Conservation (phyloP, 2,888 invertebrate species). For the Hylaea fasciaria region DNA sequence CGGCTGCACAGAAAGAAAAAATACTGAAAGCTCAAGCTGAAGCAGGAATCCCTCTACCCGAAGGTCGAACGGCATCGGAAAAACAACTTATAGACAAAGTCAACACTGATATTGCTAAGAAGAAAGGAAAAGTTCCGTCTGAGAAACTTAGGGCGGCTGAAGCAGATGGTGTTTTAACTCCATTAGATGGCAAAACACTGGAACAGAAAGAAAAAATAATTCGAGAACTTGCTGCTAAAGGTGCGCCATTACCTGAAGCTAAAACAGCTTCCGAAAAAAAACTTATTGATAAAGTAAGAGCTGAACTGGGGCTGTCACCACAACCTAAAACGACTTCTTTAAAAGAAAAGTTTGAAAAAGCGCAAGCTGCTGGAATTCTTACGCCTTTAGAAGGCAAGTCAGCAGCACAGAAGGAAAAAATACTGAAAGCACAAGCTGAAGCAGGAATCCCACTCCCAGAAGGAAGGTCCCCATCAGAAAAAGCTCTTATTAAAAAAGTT, state of each 20-base stretch:
- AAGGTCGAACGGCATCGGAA: constrained; percentile 50
- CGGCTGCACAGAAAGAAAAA: constrained; percentile 46
- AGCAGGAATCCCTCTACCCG: constrained; percentile 46
- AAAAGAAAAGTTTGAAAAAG: constrained; percentile 48
- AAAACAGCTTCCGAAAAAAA: constrained; percentile 42
- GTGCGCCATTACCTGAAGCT: constrained; percentile 42
- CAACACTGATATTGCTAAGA: constrained; percentile 22
- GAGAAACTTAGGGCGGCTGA: constrained; percentile 41
- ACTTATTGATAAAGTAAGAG: constrained; percentile 36
- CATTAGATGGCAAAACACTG: constrained; percentile 50
- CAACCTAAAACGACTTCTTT: constrained; percentile 7
- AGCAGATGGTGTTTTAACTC: constrained; percentile 39
- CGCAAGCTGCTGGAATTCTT: constrained; percentile 48
- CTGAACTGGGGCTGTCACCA: constrained; percentile 25
- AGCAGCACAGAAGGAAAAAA: constrained; percentile 45
- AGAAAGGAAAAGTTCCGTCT: constrained; percentile 36
- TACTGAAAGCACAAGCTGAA: constrained; percentile 43
- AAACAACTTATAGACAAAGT: constrained; percentile 45
- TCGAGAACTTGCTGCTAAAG: constrained; percentile 41
- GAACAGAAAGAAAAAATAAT: constrained; percentile 52
- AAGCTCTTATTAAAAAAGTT: constrained; percentile 40
- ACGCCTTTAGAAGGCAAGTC: constrained; percentile 55
- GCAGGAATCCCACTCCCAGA: constrained; percentile 44
- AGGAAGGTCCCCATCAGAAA: constrained; percentile 47
- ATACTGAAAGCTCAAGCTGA: constrained; percentile 44